phyloP scores from a whole-genome alignment of 2,888 invertebrate species.

The Erebia palarica region DNA sequence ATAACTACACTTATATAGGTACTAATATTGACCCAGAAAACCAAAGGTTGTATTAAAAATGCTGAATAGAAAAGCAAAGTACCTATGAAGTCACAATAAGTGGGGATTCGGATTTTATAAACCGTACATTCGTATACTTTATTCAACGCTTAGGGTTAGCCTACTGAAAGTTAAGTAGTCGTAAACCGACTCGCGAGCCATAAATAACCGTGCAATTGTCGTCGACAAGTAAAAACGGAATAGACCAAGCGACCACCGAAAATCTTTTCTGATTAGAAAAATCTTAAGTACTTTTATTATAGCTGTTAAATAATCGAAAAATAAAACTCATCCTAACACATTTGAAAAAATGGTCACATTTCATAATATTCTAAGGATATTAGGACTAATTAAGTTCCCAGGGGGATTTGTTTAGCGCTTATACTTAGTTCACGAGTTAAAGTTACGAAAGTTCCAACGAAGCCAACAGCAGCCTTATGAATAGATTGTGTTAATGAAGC shows the following conservation, averaged over 20 bases:
- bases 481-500: not conserved
- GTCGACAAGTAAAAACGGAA: constrained; percentile 33
- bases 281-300: not conserved
- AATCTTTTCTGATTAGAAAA: not conserved
- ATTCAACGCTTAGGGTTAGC: constrained; percentile 22
- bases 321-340: too few relatives aligned
- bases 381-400: not conserved
- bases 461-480: not conserved
- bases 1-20: too few relatives aligned
- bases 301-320: too few relatives aligned
- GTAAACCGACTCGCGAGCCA: constrained; percentile 21
- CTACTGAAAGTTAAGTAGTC: constrained; percentile 28
- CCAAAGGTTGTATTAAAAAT: not conserved
- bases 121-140: constrained; percentile 15
- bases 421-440: not conserved
- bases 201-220: constrained; percentile 32
- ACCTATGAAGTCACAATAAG: not conserved
- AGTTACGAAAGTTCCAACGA: not conserved
- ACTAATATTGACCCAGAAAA: not conserved
- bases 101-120: constrained; percentile 14
- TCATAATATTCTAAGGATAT: too few relatives aligned
- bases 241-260: constrained; percentile 20
- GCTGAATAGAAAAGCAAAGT: not conserved
- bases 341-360: too few relatives aligned
- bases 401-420: not conserved